Percentiles rank a stretch among this genome's conserved stretches.
phyloP scores from a whole-genome alignment of 2,888 invertebrate species.

The Morpho achilles region DNA sequence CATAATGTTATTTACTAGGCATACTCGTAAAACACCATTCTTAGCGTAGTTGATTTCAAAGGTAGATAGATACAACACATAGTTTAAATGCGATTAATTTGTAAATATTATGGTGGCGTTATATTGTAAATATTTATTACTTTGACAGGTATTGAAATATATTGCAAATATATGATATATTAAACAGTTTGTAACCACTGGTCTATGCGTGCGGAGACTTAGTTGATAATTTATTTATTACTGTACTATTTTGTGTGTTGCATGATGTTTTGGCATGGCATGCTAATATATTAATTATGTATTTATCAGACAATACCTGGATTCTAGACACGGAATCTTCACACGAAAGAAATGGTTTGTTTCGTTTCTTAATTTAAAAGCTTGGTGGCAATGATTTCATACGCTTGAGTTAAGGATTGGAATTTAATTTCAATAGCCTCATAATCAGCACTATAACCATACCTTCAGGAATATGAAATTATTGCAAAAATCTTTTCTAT shows the following conservation, averaged over 20 bases:
- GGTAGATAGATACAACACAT: slow-evolving; percentile 21
- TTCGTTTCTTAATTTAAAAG: slow-evolving; percentile 45
- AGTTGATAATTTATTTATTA: slow-evolving; percentile 11
- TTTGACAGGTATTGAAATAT: slow-evolving; percentile 8
- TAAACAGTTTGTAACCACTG: not conserved
- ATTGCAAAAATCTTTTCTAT: slow-evolving; percentile 11
- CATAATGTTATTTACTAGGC: slow-evolving; percentile 27
- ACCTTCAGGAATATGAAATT: slow-evolving; percentile 8
- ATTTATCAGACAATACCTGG: slow-evolving; percentile 77
- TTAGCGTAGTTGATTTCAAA: slow-evolving; percentile 12
- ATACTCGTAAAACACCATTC: slow-evolving; percentile 26
- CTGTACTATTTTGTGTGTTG: slow-evolving; percentile 51
- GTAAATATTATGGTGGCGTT: slow-evolving; percentile 24
- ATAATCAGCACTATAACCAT: no score
- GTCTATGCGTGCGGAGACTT: not conserved
- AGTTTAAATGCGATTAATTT: slow-evolving; percentile 24
- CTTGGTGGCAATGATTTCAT: slow-evolving; percentile 22
- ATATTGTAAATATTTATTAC: slow-evolving; percentile 8
- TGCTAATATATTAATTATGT: slow-evolving; percentile 70
- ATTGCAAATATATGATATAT: slow-evolving; percentile 6
- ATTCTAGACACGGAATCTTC: slow-evolving; percentile 72
- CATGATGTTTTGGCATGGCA: slow-evolving; percentile 74
- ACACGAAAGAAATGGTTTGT: slow-evolving; percentile 70
- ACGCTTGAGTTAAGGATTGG: not conserved
- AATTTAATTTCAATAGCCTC: no score